phyloP scores from a whole-genome alignment of 2,888 invertebrate species.

The Syrista parreyssii region DNA sequence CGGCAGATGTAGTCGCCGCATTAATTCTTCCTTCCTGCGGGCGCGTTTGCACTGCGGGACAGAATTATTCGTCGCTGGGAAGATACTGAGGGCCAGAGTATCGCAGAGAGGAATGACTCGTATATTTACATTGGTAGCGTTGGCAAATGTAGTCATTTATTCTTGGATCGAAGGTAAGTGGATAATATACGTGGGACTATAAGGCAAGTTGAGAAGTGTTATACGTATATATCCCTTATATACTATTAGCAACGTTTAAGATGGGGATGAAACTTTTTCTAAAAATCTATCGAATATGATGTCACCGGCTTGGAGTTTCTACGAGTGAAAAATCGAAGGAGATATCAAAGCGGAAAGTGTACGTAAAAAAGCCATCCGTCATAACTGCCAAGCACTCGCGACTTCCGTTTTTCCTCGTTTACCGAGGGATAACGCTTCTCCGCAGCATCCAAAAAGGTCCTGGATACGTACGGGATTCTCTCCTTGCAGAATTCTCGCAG shows the following conservation, averaged over 20 bases:
- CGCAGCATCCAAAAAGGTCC: background rate
- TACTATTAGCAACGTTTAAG: background rate
- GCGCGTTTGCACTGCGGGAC: background rate
- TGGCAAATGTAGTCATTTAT: background rate
- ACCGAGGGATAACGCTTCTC: background rate
- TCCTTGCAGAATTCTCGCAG: conserved; percentile 13
- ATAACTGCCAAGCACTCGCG: background rate
- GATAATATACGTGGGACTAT: background rate
- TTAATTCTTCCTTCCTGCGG: background rate
- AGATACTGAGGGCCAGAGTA: background rate
- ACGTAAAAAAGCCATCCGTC: background rate
- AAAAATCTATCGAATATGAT: background rate
- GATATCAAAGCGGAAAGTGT: background rate
- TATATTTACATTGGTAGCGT: background rate
- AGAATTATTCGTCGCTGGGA: background rate
- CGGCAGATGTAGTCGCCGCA: conserved; percentile 1
- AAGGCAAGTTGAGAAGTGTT: background rate
- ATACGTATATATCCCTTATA: background rate
- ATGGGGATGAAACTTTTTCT: background rate
- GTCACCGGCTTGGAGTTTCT: background rate
- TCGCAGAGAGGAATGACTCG: background rate
- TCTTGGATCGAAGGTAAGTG: background rate
- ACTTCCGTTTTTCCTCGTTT: background rate
- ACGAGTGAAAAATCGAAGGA: background rate
- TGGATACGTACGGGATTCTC: background rate